A percentile compares a stretch with the other conserved stretches of the same genome.
These are phyloP conservation scores for Denticeps clupeoides DNA, from an alignment of 2,797 vertebrate species.

Conservation along the genomic window DNA sequence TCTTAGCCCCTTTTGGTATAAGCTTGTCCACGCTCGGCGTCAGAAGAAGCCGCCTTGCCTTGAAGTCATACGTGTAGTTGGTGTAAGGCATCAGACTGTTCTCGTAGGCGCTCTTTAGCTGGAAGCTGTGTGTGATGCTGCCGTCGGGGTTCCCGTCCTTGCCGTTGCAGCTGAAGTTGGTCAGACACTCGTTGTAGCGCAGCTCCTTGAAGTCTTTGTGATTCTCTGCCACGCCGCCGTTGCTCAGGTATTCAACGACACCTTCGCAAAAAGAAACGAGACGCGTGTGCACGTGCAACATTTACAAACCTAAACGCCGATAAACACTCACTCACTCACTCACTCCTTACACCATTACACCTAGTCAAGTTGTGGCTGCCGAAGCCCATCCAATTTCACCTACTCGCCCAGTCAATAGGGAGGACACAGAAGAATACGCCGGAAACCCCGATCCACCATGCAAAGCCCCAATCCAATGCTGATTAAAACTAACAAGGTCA, in stretches of 20 bases:
- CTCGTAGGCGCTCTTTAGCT: slow-evolving; percentile 93
- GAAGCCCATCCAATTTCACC: too few relatives aligned
- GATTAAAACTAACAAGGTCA: too few relatives aligned
- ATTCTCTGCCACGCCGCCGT: slow-evolving; percentile 89
- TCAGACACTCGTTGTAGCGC: slow-evolving; percentile 89
- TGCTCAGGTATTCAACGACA: slow-evolving; percentile 94
- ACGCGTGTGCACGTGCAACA: neutral
- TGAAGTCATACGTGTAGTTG: slow-evolving; percentile 99
- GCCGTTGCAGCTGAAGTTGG: slow-evolving; percentile 92
- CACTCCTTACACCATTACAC: too few relatives aligned
- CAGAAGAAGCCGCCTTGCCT: slow-evolving; percentile 39
- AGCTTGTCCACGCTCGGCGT: neutral
- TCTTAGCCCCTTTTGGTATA: too few relatives aligned
- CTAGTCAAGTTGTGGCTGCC: too few relatives aligned
- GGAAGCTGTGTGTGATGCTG: slow-evolving; percentile 91
- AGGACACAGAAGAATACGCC: too few relatives aligned
- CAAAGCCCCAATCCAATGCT: too few relatives aligned
- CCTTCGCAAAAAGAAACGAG: slow-evolving; percentile 50
- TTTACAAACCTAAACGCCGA: too few relatives aligned
- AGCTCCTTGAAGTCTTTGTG: slow-evolving; percentile 98
- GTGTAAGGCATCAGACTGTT: slow-evolving; percentile 97
- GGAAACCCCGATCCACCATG: too few relatives aligned
- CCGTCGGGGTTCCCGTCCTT: slow-evolving; percentile 83
- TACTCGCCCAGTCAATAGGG: too few relatives aligned
- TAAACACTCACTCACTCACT: too few relatives aligned